Base-by-base conservation (phyloP, 2,113 vertebrate genomes). In the Dinomys branickii region DNA sequence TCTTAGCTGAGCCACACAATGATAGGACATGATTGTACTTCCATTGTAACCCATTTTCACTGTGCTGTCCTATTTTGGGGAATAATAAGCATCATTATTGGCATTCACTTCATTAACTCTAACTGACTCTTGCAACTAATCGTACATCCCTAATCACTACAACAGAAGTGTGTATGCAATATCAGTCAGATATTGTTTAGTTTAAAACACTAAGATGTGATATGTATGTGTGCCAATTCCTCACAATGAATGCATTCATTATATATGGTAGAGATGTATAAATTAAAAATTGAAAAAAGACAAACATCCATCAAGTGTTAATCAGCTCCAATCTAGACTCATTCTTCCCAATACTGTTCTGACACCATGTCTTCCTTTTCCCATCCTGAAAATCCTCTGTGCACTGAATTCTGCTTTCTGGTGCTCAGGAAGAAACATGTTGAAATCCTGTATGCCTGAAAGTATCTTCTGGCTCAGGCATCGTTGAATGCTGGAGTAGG, bases 61-160 rank as follows among this genome's bases (percentile, higher is more conserved):
- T 91, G n/a, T 69, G 91, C 81, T 91, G 4, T 13, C 3, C 26
- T 69, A 73, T 73, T 44, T 41, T 1, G 61, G 41, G 17, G 44
- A 91, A 88, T 88, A 84, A 73, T 56, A 94, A 67, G 35, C 26
- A 78, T 63, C 7, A 13, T 87, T 58, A 94, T 94, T n/a, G 14
- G 1, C 41, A 63, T 78, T 85, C 33, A 75, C 30, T 92, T 92
- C 58, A 52, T 85, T 82, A 54, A 82, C 5, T 58, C 16, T 69
- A 67, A 67, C 35, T 67, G 41, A 8, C 75, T 28, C 7, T 94
- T 89, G 61, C 4, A 41, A 56, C 19, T 94, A 38, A 87, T 93
- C 77, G 41, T 54, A 35, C 6, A 89, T 20, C 44, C 28, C 13
- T 84, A 78, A 85, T 71, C 82, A 90, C 24, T 90, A 26, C 1